Evolutionary conservation across 1,140 invertebrate species (phyloP).

Genomic region (Drosophila mojavensis): DNA sequence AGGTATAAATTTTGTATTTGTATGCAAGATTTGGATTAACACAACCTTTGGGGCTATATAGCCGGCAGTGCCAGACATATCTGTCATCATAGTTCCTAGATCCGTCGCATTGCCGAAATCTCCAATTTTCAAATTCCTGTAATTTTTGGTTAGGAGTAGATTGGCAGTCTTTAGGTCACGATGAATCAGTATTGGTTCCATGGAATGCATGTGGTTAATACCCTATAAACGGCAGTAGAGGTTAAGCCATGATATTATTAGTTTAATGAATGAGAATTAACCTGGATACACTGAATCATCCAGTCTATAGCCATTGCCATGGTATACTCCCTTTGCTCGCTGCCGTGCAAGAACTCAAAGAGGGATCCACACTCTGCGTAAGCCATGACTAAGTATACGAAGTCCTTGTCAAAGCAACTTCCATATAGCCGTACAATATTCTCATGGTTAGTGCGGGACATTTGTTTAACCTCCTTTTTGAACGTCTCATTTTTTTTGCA

Average conservation of each 20-base stretch:
- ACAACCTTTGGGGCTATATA: conserved; percentile 26
- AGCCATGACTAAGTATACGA: not conserved
- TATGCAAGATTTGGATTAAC: too few relatives aligned
- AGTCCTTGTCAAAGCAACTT: not conserved
- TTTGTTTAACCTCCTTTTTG: not conserved
- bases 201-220: not conserved
- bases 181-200: conserved; percentile 5
- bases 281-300: conserved; percentile 6
- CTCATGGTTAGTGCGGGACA: not conserved
- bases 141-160: not conserved
- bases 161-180: not conserved
- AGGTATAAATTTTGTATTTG: not conserved
- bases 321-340: not conserved
- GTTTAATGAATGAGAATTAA: not conserved
- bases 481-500: not conserved
- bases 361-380: conserved; percentile 4
- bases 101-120: conserved; percentile 19
- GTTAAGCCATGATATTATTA: too few relatives aligned
- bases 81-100: not conserved
- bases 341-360: not conserved
- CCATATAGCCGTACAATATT: not conserved
- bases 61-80: not conserved
- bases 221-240: not conserved
- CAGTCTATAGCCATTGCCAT: not conserved
- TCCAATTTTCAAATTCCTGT: conserved; percentile 5